Base-by-base conservation (phyloP, 2,888 invertebrate genomes). In the Calameuta idolon region DNA sequence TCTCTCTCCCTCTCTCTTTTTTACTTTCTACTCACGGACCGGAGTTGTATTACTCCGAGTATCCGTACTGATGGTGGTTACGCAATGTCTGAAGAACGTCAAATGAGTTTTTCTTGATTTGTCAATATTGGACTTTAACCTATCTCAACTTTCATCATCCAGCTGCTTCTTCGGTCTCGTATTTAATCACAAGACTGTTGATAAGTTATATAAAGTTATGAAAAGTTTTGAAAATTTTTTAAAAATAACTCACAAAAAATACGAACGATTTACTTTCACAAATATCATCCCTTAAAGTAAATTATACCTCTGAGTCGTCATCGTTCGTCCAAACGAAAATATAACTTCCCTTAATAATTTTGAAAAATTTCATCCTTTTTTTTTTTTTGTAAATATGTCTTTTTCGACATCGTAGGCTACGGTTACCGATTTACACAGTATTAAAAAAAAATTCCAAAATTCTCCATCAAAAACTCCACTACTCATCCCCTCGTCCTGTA, bases 41-140 rank as follows among this genome's bases (percentile, higher is more conserved):
- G 2, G 55, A 55, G 55, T 23, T 55, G 9, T 55, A 55, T 55
- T 23, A 15, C 55, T 23, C 23, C 55, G 9, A 55, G 23, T 9
- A 2, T 55, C 55, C 3, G 15, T 55, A 55, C 55, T 23, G 23
- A 55, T 0, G 55, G 5, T 23, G 23, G 55, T 55, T 55, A 34
- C 71, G 71, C 31, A n/a, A 71, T 23, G 71, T 81, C 75, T 34
- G 76, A 81, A 77, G 73, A 75, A 80, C 34, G 73, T 37, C 73
- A 37, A 75, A 81, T 76, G 78, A 77, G 75, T 75, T 79, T 79
- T 75, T 77, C 77, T 69, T 73, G 79, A 79, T 79, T 83, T 79
- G 81, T 81, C 79, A 76, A 76, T 80, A 79, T 74, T 74, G 75
- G 73, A 80, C 79, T 81, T 81, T 83, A 85, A 83, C 74, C 34